A percentile compares a stretch with the other conserved stretches of the same genome.
These are phyloP conservation scores for Macaca nemestrina DNA, from an alignment of 2,113 vertebrate genomes.

Conservation along the genomic window DNA sequence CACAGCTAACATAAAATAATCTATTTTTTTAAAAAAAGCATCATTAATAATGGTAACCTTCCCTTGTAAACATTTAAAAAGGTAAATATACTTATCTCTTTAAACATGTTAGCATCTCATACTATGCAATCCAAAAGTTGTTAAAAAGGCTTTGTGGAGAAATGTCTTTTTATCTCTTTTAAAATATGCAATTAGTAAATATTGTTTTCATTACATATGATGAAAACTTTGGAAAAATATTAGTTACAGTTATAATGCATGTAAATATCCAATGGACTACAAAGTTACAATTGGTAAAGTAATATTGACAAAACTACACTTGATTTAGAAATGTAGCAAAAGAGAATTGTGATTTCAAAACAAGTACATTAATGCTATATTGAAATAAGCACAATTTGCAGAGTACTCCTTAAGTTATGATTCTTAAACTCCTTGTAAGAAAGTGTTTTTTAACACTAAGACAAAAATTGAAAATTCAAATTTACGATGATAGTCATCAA, in stretches of 20 bases:
- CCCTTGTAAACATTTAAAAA: not conserved
- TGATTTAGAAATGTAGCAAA: constrained; percentile 19
- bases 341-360: constrained; percentile 29
- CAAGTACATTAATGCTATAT: not conserved
- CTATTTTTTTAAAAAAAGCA: not conserved
- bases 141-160: not conserved
- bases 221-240: not conserved
- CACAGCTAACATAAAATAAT: not conserved
- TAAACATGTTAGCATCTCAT: not conserved
- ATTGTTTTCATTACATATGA: constrained; percentile 1
- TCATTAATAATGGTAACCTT: not conserved
- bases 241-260: not conserved
- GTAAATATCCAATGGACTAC: not conserved
- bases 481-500: not conserved
- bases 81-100: not conserved
- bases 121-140: not conserved
- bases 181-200: not conserved
- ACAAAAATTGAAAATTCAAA: not conserved
- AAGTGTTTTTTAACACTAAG: not conserved
- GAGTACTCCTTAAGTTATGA: not conserved
- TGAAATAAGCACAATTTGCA: not conserved
- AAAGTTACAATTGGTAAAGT: constrained; percentile 9
- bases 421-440: not conserved
- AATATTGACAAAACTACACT: not conserved
- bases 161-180: not conserved